Conservation (phyloP, 2,797 vertebrate genomes). For the Uromys caudimaculatus region DNA sequence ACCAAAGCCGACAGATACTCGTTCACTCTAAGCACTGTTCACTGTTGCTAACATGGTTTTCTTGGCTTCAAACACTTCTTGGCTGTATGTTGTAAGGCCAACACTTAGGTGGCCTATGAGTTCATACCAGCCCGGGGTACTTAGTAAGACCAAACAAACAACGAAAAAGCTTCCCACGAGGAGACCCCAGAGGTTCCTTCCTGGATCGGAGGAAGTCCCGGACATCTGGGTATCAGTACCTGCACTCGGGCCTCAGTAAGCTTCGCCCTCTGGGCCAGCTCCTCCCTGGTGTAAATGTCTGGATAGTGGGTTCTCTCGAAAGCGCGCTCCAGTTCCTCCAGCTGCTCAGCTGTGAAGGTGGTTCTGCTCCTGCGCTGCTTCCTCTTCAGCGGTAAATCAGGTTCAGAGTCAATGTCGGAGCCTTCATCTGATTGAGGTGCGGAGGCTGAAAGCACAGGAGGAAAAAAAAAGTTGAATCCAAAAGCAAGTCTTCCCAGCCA, state of each 20-base stretch:
- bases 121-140: not conserved
- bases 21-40: not conserved
- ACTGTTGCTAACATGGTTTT: not conserved
- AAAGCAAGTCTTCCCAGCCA: not conserved
- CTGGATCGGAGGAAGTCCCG: rapidly evolving
- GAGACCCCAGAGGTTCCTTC: not conserved
- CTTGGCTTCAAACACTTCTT: not conserved
- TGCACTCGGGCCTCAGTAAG: conserved; percentile 97
- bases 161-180: not conserved
- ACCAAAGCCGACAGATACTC: not conserved
- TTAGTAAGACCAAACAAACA: not conserved
- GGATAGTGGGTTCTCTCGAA: conserved; percentile 98
- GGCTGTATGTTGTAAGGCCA: not conserved
- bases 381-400: conserved; percentile 95
- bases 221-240: conserved; percentile 83
- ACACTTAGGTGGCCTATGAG: not conserved
- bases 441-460: conserved; percentile 81
- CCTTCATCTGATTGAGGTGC: conserved; percentile 97
- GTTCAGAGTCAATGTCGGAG: conserved; percentile 97
- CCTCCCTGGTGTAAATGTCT: conserved; percentile 97
- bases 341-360: conserved; percentile 96
- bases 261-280: conserved; percentile 96
- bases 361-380: conserved; percentile 97
- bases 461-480: not conserved
- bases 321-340: conserved; percentile 97